Base-by-base conservation (phyloP, 2,797 vertebrate species). In the Acestrorhynchus altus region DNA sequence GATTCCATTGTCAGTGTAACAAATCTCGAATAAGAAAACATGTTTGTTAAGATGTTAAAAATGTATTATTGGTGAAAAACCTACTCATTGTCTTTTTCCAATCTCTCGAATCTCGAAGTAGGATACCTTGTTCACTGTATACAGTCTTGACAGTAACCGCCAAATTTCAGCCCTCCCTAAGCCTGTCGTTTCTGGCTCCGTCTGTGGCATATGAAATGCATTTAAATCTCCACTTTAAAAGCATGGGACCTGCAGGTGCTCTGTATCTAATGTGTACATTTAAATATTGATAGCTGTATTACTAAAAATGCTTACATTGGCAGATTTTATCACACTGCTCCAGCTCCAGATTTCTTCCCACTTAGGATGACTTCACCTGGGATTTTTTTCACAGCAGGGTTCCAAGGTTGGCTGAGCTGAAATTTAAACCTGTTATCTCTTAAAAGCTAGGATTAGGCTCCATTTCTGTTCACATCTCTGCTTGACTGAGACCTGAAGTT, bases 381-480 rank as follows among this genome's bases (percentile, higher is more conserved):
- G 40, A 56, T 71, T 76, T 67, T n/a, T 57, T 57, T 42, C 64
- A 57, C 52, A 80, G 66, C 54, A 56, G 67, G 22, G n/a, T 70
- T 7, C 4, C 20, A 1, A 28, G 51, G 16, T 60, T 31, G 22
- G 9, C 40, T 74, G 28, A 59, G 60, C 18, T 69, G 69, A 24
- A 59, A 57, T 46, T 79, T 67, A 71, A 60, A 56, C 59, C 66
- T 46, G 54, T 60, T 82, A 54, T 57, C 59, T 68, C 22, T 42
- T 52, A 49, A 31, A 56, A 28, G 61, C 42, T 31, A 22, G 22
- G 44, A 71, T 49, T 61, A 49, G 49, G 44, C 24, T 71, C n/a
- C 22, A 18, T 28, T 42, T 51, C 31, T 40, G 28, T 56, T 52
- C 10, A 28, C 18, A 10, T 71, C n/a, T 71, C 56, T 22, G 60